Evolutionary conservation across 2,888 invertebrate genomes (phyloP).

Genomic region (Leptarthrus brevirostris): DNA sequence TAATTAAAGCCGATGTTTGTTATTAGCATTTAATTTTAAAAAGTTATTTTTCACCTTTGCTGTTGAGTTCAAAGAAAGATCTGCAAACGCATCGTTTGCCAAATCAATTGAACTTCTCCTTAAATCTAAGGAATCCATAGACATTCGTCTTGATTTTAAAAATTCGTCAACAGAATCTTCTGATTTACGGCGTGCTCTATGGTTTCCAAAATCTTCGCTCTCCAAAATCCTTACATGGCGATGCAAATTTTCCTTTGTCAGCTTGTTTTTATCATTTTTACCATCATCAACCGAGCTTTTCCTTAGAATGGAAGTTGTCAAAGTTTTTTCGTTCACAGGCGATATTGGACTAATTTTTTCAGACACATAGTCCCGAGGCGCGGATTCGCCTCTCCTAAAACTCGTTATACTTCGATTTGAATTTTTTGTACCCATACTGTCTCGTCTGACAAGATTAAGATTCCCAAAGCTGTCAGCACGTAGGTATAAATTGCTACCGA

Average conservation of each 20-base stretch:
- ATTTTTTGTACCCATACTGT: slow-evolving; percentile 53
- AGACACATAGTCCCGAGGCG: slow-evolving; percentile 51
- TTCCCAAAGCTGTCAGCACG: slow-evolving; percentile 54
- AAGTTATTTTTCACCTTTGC: too few species aligned
- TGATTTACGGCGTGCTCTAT: slow-evolving; percentile 41
- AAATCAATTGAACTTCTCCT: slow-evolving; percentile 45
- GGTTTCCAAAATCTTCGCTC: slow-evolving; percentile 31
- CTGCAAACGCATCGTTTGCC: neutral
- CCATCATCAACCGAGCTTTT: slow-evolving; percentile 35
- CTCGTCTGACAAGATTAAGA: slow-evolving; percentile 55
- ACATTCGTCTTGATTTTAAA: slow-evolving; percentile 50
- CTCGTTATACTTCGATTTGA: slow-evolving; percentile 3
- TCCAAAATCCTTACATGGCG: slow-evolving; percentile 54
- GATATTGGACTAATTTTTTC: neutral
- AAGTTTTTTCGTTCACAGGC: slow-evolving; percentile 2
- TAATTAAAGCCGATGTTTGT: slow-evolving; percentile 25
- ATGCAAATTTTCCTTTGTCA: slow-evolving; percentile 54
- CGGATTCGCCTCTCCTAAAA: slow-evolving; percentile 21
- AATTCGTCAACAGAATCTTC: slow-evolving; percentile 35
- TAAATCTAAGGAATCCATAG: slow-evolving; percentile 54
- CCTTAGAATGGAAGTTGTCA: slow-evolving; percentile 30
- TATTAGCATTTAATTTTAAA: too few species aligned
- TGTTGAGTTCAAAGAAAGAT: neutral
- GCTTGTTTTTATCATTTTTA: slow-evolving; percentile 12
- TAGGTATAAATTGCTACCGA: slow-evolving; percentile 53